phyloP scores from a whole-genome alignment of 2,113 vertebrate genomes.

The Plecotus auritus region DNA sequence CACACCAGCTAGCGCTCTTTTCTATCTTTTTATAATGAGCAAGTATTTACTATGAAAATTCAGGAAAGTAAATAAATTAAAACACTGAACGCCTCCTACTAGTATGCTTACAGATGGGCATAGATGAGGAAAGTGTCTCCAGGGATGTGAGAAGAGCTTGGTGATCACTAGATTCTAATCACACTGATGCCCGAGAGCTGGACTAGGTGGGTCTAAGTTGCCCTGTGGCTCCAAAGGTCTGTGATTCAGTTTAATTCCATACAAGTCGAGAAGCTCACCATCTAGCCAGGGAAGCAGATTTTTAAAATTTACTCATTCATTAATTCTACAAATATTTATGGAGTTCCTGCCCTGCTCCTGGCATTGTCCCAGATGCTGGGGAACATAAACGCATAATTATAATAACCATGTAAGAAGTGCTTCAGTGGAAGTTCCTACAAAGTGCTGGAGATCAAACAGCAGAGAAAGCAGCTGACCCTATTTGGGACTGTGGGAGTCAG shows the following conservation, averaged over 20 bases:
- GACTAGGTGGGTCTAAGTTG: fast-evolving
- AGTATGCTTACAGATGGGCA: too few species aligned
- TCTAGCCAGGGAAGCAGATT: not conserved
- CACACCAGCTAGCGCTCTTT: too few species aligned
- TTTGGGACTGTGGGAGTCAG: not conserved
- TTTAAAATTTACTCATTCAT: not conserved
- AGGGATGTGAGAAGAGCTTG: not conserved
- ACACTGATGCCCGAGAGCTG: not conserved
- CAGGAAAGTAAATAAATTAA: not conserved
- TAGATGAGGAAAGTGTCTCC: not conserved
- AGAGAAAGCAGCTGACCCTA: not conserved
- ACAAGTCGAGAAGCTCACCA: not conserved
- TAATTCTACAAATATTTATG: not conserved
- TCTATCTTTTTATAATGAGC: not conserved
- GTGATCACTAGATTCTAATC: too few species aligned
- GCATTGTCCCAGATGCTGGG: not conserved
- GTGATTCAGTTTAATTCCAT: not conserved
- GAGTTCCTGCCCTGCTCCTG: not conserved
- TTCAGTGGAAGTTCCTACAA: not conserved
- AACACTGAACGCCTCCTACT: not conserved
- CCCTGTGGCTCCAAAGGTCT: not conserved
- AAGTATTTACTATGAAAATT: not conserved
- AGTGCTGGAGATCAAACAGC: too few species aligned
- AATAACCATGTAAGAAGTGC: too few species aligned
- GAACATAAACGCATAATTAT: not conserved